These are phyloP conservation scores for Acanthosepion pharaonis DNA, from an alignment of 2,888 invertebrate genomes.

Conservation along the genomic window DNA sequence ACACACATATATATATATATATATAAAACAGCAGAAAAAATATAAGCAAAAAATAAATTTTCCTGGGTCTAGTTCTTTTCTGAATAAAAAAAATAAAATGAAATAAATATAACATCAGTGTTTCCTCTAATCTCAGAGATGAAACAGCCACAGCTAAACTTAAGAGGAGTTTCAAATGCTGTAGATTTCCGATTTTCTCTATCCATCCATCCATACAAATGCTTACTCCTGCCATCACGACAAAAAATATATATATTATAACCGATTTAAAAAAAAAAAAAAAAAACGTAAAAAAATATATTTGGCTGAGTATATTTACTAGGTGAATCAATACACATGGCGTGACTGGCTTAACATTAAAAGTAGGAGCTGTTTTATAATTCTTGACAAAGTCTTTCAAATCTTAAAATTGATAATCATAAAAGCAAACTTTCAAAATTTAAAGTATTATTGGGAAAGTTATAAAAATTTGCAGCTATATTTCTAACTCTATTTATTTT, in stretches of 20 bases:
- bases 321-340: neutral
- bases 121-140: neutral
- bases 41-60: neutral
- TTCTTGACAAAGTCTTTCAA: neutral
- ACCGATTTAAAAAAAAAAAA: neutral
- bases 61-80: neutral
- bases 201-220: neutral
- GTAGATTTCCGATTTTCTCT: neutral
- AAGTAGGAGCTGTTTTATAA: neutral
- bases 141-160: neutral
- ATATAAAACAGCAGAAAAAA: neutral
- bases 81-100: neutral
- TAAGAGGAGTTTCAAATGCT: slow-evolving; percentile 2
- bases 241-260: neutral
- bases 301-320: neutral
- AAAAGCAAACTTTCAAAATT: neutral
- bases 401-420: neutral
- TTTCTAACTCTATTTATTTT: neutral
- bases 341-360: neutral
- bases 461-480: neutral
- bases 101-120: neutral
- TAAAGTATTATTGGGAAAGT: slow-evolving; percentile 8
- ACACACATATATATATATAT: neutral
- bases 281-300: neutral
- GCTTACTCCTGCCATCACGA: neutral